Evolutionary conservation across 2,113 vertebrate species (phyloP), one percentile per base, ranked within the genome.

Genomic region (Sardina pilchardus): DNA sequence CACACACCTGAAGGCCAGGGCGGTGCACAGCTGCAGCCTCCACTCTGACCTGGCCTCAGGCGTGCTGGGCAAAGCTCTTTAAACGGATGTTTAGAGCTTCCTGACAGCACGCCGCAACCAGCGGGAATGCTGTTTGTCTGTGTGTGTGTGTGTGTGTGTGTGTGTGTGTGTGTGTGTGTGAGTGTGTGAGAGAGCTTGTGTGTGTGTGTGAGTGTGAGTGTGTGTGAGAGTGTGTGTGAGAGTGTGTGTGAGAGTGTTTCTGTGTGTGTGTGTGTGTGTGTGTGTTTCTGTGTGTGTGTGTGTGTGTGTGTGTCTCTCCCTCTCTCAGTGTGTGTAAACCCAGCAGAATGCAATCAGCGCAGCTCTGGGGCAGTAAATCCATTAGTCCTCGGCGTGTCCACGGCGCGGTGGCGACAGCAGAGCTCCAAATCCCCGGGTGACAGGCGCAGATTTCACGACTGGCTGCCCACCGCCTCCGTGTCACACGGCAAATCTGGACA

Each of bases 231-330:
- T 56, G 19, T 56, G 19, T 21, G 50, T 56, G 50, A 17, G 50
- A 17, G 50, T 26, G 59, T 26, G 59, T 63, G 24, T 63, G 24
- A n/a, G 59, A 26, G 59, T 26, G 6, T 63, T 24, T 63, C 24
- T n/a, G 21, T 21, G 59, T 63, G 24, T 63, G 24, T 63, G 59
- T 26, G 24, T 21, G 17, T 56, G 59, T 24, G 56, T 19, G 50
- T 53, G 50, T 53, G 50, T 63, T 24, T n/a, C 4, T 71, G 63
- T 71, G 63, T 71, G 63, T 34, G 63, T 34, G 7, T 71, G 63
- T 34, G 63, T 30, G n/a, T n/a, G 63, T 71, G 63, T 71, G 63
- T 71, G 63, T 71, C n/a, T n/a, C n/a, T n/a, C n/a, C n/a, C n/a
- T n/a, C n/a, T n/a, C n/a, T n/a, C n/a, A n/a, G 63, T 63, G 56